phyloP scores from a whole-genome alignment of 2,113 vertebrate species.

The Tonatia bakeri region DNA sequence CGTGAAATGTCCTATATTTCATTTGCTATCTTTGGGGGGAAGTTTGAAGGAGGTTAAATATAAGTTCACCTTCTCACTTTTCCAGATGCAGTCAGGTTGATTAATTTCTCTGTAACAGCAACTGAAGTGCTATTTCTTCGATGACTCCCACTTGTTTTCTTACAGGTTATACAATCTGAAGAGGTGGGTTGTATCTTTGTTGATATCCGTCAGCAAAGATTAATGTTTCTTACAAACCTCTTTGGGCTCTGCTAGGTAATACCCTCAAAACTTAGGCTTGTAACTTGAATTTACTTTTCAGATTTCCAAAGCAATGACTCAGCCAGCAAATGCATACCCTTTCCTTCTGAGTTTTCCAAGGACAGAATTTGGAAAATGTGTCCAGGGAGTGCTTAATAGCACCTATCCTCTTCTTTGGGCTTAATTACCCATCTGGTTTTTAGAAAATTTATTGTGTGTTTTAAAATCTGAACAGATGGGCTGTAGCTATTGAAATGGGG shows the following conservation, averaged over 20 bases:
- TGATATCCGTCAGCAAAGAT: constrained; percentile 43
- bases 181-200: constrained; percentile 32
- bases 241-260: neutral
- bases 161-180: neutral
- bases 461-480: constrained; percentile 55
- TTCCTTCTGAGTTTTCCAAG: constrained; percentile 24
- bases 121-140: constrained; percentile 21
- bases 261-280: neutral
- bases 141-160: constrained; percentile 35
- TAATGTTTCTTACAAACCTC: neutral
- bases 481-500: neutral
- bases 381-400: neutral
- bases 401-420: neutral
- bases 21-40: neutral
- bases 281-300: constrained; percentile 9
- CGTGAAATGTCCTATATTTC: neutral
- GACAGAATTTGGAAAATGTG: neutral
- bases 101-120: constrained; percentile 19
- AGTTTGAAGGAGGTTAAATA: neutral
- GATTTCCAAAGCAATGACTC: neutral
- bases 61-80: constrained; percentile 18
- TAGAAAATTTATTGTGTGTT: constrained; percentile 5
- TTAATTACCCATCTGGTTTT: constrained; percentile 58
- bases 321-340: neutral
- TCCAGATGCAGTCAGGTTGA: neutral